Evolutionary conservation across 2,888 invertebrate genomes (phyloP).

Genomic region (Trimorus sp.): DNA sequence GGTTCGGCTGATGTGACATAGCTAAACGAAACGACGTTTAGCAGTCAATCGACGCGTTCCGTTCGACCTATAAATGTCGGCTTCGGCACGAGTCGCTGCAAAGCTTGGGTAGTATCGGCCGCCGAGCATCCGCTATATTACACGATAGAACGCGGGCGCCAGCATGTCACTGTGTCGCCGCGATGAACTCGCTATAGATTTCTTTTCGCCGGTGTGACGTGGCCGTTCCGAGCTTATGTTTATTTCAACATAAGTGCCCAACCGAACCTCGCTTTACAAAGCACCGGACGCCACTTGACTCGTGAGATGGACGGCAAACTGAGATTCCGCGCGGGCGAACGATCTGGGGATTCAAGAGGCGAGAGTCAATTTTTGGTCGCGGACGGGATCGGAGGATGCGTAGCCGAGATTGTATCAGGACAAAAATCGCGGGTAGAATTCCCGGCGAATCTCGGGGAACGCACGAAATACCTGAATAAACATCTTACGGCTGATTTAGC

Average conservation of each 20-base stretch:
- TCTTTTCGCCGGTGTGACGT: conserved; percentile 78
- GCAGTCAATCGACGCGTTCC: conserved; percentile 65
- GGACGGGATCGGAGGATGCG: too few species aligned
- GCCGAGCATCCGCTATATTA: conserved; percentile 56
- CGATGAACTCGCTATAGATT: conserved; percentile 77
- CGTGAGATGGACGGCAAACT: too few species aligned
- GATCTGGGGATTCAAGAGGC: too few species aligned
- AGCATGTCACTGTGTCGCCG: conserved; percentile 75
- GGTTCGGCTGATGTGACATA: conserved; percentile 62
- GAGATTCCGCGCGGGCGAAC: too few species aligned
- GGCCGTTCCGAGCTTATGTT: conserved; percentile 78
- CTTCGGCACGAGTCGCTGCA: conserved; percentile 62
- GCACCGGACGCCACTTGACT: neutral
- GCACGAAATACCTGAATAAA: too few species aligned
- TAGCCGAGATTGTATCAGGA: too few species aligned
- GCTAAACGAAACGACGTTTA: conserved; percentile 57
- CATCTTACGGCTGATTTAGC: too few species aligned
- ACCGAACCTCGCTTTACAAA: conserved; percentile 11
- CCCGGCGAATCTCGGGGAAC: too few species aligned
- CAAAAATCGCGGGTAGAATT: too few species aligned
- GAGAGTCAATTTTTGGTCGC: too few species aligned
- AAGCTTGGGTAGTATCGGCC: conserved; percentile 53
- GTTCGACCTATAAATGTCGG: conserved; percentile 66
- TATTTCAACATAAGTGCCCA: conserved; percentile 73
- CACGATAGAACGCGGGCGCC: conserved; percentile 72